Evolutionary conservation across 2,888 invertebrate genomes (phyloP).

Genomic region (Microdon myrmicae): DNA sequence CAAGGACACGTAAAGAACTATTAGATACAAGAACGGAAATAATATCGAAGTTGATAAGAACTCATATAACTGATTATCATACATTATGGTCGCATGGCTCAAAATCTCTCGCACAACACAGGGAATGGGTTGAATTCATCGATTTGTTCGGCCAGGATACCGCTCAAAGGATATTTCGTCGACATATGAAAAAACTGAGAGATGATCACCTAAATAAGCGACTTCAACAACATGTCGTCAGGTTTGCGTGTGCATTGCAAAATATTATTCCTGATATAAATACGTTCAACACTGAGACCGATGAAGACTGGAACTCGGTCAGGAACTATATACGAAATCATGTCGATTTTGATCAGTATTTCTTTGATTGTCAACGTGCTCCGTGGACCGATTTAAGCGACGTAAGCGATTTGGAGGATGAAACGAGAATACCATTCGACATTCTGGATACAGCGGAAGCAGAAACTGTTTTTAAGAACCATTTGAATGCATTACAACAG

Average conservation of each 20-base stretch:
- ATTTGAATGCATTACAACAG: slow-evolving; percentile 89
- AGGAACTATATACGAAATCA: slow-evolving; percentile 87
- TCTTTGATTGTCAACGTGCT: slow-evolving; percentile 83
- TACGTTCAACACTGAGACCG: slow-evolving; percentile 69
- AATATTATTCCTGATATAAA: slow-evolving; percentile 82
- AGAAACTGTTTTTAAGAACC: slow-evolving; percentile 90
- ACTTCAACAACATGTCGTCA: slow-evolving; percentile 80
- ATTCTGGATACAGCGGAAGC: slow-evolving; percentile 91
- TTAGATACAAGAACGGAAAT: slow-evolving; percentile 91
- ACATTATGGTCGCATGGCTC: slow-evolving; percentile 88
- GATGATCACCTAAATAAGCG: slow-evolving; percentile 83
- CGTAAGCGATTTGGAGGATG: slow-evolving; percentile 71
- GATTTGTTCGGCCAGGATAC: slow-evolving; percentile 90
- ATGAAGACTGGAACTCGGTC: slow-evolving; percentile 89
- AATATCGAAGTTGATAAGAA: slow-evolving; percentile 85
- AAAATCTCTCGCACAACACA: slow-evolving; percentile 85
- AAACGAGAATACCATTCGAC: slow-evolving; percentile 89
- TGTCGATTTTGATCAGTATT: slow-evolving; percentile 93
- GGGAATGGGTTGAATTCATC: slow-evolving; percentile 89
- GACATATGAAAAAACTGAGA: slow-evolving; percentile 82
- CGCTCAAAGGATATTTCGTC: slow-evolving; percentile 79
- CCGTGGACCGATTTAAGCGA: slow-evolving; percentile 81
- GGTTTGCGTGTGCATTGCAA: slow-evolving; percentile 80
- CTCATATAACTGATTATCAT: slow-evolving; percentile 84
- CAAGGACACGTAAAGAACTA: slow-evolving; percentile 85